Percentiles rank a stretch among this genome's conserved stretches.
These are phyloP conservation scores for Carassius gibelio DNA, from an alignment of 2,113 vertebrate genomes.

Conservation along the genomic window DNA sequence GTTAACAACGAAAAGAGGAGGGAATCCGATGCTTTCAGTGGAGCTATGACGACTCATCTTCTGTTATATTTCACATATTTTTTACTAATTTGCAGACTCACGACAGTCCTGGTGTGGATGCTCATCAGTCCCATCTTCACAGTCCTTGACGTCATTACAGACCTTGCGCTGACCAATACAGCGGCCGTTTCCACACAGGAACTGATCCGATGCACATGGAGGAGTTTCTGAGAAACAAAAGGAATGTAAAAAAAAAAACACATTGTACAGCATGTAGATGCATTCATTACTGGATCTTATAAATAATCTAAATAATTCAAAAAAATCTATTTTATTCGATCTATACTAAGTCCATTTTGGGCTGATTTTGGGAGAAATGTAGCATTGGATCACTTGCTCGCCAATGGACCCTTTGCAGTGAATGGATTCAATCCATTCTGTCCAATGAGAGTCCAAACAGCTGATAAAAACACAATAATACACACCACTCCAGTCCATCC, in stretches of 20 bases:
- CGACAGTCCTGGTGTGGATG: constrained; percentile 91
- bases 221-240: constrained; percentile 76
- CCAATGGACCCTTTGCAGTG: too few species aligned
- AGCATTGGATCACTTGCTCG: too few species aligned
- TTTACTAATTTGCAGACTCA: constrained; percentile 72
- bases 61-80: not conserved
- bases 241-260: constrained; percentile 9
- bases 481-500: too few species aligned
- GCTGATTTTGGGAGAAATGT: too few species aligned
- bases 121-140: constrained; percentile 91
- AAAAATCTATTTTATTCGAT: too few species aligned
- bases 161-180: constrained; percentile 97
- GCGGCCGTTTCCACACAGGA: constrained; percentile 90
- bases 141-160: constrained; percentile 93
- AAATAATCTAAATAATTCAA: too few species aligned
- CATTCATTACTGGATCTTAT: too few species aligned
- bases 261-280: too few species aligned
- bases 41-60: not conserved
- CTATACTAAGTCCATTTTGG: too few species aligned
- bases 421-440: too few species aligned
- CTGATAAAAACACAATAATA: too few species aligned
- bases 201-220: constrained; percentile 93
- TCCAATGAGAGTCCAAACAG: too few species aligned
- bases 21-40: not conserved
- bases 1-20: not conserved